Evolutionary conservation across 2,113 vertebrate species (phyloP), one percentile per base, ranked within the genome.

Genomic region (Aspidoscelis tigris): DNA sequence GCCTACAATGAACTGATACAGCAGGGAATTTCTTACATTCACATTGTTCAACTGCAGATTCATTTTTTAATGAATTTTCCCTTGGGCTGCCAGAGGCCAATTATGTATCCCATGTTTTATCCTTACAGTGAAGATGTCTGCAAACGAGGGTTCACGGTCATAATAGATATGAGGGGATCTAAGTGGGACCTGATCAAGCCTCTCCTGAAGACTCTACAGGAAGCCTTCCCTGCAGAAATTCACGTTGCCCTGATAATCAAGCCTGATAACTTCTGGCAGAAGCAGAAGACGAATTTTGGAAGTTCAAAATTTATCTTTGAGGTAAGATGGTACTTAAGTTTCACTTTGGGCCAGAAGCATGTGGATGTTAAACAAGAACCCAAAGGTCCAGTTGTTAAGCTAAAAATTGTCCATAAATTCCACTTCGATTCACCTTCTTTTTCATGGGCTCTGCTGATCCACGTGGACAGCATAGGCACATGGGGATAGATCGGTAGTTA

Each of bases 251-350:
- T 99, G 90, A 99, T 99, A 95, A 99, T 99, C 93, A 99, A 99
- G 93, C 99, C 99, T 0, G 99, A 99, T 95, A 99, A 99, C 95
- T 99, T 99, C 96, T 99, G 99, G 99, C 99, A 99, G 96, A 99
- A 99, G 76, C 99, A 99, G 96, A 99, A 99, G 93, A 99, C 99
- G 2, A 99, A 99, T 94, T 99, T 99, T 0, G 99, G 99, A 92
- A 99, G 98, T 88, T 98, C 99, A 78, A 99, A 99, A 93, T 99
- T 99, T 93, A 98, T 98, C 92, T 99, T 99, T 88, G 99, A 99
- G 98, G 99, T 99, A 91, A 95, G 94, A 83, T 53, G 8, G 53
- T 76, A 39, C 7, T 55, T 41, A 70, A n/a, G 2, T 80, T 78
- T 86, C 72, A 22, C 76, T 82, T 39, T 8, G 10, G 11, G 22